phyloP scores from a whole-genome alignment of 2,113 vertebrate genomes.

The Tupaia tana region DNA sequence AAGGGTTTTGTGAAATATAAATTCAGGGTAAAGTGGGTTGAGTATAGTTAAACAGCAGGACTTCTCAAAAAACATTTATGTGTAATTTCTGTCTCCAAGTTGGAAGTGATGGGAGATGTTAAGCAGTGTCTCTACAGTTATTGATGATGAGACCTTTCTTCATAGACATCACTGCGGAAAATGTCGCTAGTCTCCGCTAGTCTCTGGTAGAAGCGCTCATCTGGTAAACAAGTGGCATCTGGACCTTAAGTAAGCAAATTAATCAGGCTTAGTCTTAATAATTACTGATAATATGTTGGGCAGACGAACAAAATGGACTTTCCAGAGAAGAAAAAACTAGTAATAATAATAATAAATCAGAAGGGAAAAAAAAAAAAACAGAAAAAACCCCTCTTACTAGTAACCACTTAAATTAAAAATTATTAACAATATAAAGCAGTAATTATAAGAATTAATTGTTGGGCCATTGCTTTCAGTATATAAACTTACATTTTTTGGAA shows the following conservation, averaged over 20 bases:
- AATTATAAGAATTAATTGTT: not conserved
- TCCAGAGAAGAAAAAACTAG: not conserved
- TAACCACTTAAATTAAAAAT: constrained; percentile 12
- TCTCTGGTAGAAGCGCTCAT: not conserved
- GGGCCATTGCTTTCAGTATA: not conserved
- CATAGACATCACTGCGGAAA: not conserved
- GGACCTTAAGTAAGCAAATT: not conserved
- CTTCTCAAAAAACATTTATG: not conserved
- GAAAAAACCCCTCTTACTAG: not conserved
- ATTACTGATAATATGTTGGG: not conserved
- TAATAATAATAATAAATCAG: not conserved
- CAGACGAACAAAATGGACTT: not conserved
- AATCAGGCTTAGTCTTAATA: constrained; percentile 2
- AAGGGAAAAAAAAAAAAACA: not conserved
- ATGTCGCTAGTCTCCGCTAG: not conserved
- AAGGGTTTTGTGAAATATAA: not conserved
- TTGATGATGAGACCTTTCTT: not conserved
- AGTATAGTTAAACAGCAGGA: not conserved
- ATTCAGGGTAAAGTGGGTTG: not conserved
- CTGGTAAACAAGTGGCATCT: not conserved
- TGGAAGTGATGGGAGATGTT: not conserved
- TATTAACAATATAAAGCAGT: not conserved
- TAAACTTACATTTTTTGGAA: not conserved
- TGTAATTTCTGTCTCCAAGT: not conserved
- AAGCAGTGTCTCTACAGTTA: not conserved